These are phyloP conservation scores for Volucella zonaria DNA, from an alignment of 2,888 invertebrate genomes.

Conservation along the genomic window DNA sequence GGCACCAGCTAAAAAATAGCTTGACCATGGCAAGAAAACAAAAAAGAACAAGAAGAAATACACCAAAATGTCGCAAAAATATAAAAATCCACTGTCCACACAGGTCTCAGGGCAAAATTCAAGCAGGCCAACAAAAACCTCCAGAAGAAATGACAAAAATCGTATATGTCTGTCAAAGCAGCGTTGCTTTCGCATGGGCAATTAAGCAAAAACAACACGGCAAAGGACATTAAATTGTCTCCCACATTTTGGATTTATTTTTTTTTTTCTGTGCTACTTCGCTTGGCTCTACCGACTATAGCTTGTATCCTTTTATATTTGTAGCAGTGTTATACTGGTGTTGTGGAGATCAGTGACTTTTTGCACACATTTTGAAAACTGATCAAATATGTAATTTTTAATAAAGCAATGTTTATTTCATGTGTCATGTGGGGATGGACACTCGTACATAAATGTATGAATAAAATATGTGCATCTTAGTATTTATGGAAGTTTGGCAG, in stretches of 20 bases:
- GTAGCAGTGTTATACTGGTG: too few relatives aligned
- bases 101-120: conserved; percentile 21
- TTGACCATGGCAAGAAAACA: conserved; percentile 44
- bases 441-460: too few relatives aligned
- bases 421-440: too few relatives aligned
- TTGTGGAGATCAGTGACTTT: too few relatives aligned
- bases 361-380: too few relatives aligned
- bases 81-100: conserved; percentile 30
- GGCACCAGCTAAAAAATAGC: conserved; percentile 54
- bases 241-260: conserved; percentile 73
- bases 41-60: conserved; percentile 23
- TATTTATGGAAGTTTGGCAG: too few relatives aligned
- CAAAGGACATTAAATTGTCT: conserved; percentile 76
- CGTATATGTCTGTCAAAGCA: conserved; percentile 72
- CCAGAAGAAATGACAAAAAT: conserved; percentile 65
- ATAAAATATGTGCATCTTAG: too few relatives aligned
- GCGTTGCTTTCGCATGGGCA: conserved; percentile 72
- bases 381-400: too few relatives aligned
- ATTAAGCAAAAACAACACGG: conserved; percentile 75
- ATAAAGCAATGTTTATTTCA: too few relatives aligned
- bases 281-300: conserved; percentile 9
- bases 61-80: not conserved
- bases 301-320: too few relatives aligned
- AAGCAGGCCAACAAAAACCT: conserved; percentile 31
- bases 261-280: conserved; percentile 30